Evolutionary conservation across 2,797 vertebrate species (phyloP).

Genomic region (Gymnoscopelus microlampas): DNA sequence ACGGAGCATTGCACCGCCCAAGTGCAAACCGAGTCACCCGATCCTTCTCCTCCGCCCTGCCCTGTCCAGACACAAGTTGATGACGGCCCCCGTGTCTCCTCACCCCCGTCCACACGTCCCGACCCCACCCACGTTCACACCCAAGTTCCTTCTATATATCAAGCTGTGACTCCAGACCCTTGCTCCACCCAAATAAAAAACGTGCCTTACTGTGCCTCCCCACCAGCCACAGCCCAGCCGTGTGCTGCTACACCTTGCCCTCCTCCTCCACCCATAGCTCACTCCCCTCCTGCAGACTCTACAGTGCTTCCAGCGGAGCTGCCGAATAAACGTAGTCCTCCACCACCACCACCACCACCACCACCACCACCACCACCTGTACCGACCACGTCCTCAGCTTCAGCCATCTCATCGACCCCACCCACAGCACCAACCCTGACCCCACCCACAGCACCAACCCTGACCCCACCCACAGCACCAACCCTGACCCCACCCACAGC

Average conservation of each 20-base stretch:
- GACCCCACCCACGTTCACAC: constrained; percentile 45
- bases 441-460: no score
- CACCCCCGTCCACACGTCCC: constrained; percentile 22
- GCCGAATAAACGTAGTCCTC: no score
- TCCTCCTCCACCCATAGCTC: constrained; percentile 38
- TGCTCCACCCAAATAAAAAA: constrained; percentile 58
- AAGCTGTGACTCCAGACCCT: constrained; percentile 43
- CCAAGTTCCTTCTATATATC: constrained; percentile 40
- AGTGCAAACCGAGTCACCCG: constrained; percentile 51
- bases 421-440: neutral
- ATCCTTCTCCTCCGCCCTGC: constrained; percentile 41
- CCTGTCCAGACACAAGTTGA: constrained; percentile 55
- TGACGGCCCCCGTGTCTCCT: constrained; percentile 50
- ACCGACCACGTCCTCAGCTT: no score
- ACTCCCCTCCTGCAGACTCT: neutral
- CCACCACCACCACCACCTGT: no score
- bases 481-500: neutral
- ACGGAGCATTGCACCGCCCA: constrained; percentile 56
- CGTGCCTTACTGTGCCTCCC: constrained; percentile 75
- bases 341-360: no score
- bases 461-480: neutral
- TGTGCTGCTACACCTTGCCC: constrained; percentile 43
- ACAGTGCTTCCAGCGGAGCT: constrained; percentile 1
- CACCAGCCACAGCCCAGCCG: constrained; percentile 51
- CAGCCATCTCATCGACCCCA: constrained; percentile 39